phyloP scores from a whole-genome alignment of 2,113 vertebrate genomes.

The Thymallus thymallus region DNA sequence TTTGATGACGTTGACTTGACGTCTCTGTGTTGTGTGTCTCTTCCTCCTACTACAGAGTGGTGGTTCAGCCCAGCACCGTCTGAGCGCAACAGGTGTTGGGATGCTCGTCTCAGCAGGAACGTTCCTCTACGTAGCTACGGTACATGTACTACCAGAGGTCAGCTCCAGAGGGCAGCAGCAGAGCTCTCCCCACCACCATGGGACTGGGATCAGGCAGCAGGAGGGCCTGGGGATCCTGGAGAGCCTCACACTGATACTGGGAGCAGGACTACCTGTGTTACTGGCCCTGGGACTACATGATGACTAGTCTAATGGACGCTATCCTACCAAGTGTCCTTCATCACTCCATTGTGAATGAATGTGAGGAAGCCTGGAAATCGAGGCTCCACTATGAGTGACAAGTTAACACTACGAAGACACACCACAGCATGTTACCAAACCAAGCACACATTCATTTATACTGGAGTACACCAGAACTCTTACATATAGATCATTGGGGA shows the following conservation, averaged over 20 bases:
- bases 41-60: constrained; percentile 52
- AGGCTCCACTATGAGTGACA: not conserved
- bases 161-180: constrained; percentile 54
- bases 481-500: not conserved
- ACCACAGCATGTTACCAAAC: no score
- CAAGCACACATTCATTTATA: no score
- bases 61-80: constrained; percentile 56
- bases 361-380: no score
- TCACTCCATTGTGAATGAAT: no score
- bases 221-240: constrained; percentile 63
- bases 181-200: constrained; percentile 28
- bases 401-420: not conserved
- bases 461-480: no score
- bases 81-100: constrained; percentile 67
- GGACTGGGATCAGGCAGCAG: constrained; percentile 25
- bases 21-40: not conserved
- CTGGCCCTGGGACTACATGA: constrained; percentile 72
- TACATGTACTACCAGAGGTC: constrained; percentile 72
- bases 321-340: no score
- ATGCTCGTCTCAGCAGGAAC: constrained; percentile 77
- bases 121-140: constrained; percentile 73
- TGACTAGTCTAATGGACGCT: not conserved
- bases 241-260: constrained; percentile 66
- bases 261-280: constrained; percentile 73
- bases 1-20: not conserved